Percentiles rank a stretch among this genome's conserved stretches.
phyloP scores from a whole-genome alignment of 1,140 invertebrate species.

The Parapsyche elsis region DNA sequence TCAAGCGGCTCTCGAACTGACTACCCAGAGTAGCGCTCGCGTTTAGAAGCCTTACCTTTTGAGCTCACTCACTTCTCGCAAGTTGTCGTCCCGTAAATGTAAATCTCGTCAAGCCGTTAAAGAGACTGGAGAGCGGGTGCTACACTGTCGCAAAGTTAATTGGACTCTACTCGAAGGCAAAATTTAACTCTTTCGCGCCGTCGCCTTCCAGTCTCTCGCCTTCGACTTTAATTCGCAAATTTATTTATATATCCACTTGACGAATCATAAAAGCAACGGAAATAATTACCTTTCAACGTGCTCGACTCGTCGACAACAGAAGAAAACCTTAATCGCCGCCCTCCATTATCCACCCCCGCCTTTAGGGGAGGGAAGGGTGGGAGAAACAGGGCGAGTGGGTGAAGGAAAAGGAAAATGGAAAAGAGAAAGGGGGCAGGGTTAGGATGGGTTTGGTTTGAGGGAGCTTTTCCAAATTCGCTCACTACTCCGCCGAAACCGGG shows the following conservation, averaged over 20 bases:
- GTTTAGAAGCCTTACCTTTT: neutral
- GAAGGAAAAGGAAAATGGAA: neutral
- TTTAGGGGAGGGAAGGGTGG: neutral
- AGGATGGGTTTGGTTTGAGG: neutral
- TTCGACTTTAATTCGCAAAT: slow-evolving; percentile 49
- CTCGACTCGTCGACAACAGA: slow-evolving; percentile 36
- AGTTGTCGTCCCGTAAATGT: slow-evolving; percentile 39
- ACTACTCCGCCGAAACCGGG: slow-evolving; percentile 1
- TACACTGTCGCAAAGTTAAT: slow-evolving; percentile 50
- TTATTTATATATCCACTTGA: slow-evolving; percentile 54
- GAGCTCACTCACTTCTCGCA: neutral
- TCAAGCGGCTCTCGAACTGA: neutral
- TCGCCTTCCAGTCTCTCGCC: slow-evolving; percentile 29
- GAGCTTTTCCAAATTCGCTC: neutral
- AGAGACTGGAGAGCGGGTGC: slow-evolving; percentile 16
- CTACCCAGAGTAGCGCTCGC: neutral
- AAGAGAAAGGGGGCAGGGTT: neutral
- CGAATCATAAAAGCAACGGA: slow-evolving; percentile 55
- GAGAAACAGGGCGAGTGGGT: neutral
- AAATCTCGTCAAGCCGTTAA: slow-evolving; percentile 51
- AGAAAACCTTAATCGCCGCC: slow-evolving; percentile 43
- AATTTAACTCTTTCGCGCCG: slow-evolving; percentile 53
- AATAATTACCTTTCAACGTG: slow-evolving; percentile 53
- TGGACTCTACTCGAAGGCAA: slow-evolving; percentile 47
- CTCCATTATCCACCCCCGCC: slow-evolving; percentile 13